Evolutionary conservation across 2,888 invertebrate species (phyloP).

Genomic region (Mesorhabditis sp.): DNA sequence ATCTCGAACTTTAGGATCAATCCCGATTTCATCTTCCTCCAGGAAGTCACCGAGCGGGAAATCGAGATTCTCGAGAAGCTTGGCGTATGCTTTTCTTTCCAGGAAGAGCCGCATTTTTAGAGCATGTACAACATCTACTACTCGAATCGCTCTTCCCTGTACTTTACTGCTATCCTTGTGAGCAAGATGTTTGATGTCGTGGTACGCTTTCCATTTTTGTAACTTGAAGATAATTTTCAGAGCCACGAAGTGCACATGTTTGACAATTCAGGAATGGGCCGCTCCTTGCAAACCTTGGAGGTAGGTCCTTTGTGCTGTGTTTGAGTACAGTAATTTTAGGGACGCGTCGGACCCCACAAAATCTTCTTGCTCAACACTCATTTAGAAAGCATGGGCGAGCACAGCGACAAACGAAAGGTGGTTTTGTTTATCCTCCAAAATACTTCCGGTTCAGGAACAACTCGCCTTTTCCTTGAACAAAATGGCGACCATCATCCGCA

Average conservation of each 20-base stretch:
- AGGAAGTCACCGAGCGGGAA: constrained; percentile 65
- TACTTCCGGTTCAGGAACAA: constrained; percentile 14
- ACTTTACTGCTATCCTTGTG: constrained; percentile 54
- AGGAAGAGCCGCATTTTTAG: neutral
- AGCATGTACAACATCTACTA: constrained; percentile 60
- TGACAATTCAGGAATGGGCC: constrained; percentile 62
- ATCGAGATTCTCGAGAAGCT: constrained; percentile 60
- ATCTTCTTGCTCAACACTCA: constrained; percentile 65
- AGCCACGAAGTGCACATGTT: constrained; percentile 62
- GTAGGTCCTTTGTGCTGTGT: constrained; percentile 51
- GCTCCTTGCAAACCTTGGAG: constrained; percentile 63
- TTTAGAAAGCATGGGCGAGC: constrained; percentile 65
- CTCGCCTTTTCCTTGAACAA: constrained; percentile 40
- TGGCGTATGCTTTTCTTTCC: constrained; percentile 8
- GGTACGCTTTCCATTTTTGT: neutral
- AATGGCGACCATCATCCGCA: constrained; percentile 17
- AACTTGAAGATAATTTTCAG: neutral
- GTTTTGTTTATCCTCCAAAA: constrained; percentile 9
- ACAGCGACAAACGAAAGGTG: constrained; percentile 34
- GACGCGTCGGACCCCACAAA: constrained; percentile 31
- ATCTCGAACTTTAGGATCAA: constrained; percentile 60
- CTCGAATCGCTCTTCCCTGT: constrained; percentile 54
- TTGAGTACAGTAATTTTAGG: constrained; percentile 22
- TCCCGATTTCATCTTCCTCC: constrained; percentile 66
- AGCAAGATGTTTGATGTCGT: constrained; percentile 44